Conservation (phyloP, 2,888 invertebrate species). For the Drosophila seclusa region DNA sequence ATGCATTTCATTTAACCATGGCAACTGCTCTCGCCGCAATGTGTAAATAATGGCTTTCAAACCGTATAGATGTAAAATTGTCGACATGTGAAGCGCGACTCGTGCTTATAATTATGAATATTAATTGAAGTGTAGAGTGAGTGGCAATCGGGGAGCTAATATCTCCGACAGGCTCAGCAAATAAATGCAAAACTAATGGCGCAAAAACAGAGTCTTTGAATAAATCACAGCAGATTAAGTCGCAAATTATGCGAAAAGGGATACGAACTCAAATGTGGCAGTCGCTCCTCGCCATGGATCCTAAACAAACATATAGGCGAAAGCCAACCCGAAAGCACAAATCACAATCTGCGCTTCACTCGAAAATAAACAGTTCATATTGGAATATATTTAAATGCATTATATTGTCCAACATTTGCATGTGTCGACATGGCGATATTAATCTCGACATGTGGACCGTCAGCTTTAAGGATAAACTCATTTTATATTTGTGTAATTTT, state of each 20-base stretch:
- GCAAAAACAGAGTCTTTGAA: slow-evolving; percentile 75
- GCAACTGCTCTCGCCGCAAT: slow-evolving; percentile 24
- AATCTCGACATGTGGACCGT: neutral
- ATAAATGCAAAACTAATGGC: slow-evolving; percentile 73
- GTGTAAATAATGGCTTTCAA: slow-evolving; percentile 49
- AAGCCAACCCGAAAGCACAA: slow-evolving; percentile 22
- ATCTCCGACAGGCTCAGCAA: slow-evolving; percentile 42
- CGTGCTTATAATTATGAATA: slow-evolving; percentile 69
- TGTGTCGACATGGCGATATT: slow-evolving; percentile 26
- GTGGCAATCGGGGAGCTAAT: slow-evolving; percentile 20
- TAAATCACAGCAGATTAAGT: slow-evolving; percentile 79
- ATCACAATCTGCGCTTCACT: slow-evolving; percentile 16
- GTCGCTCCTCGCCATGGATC: slow-evolving; percentile 24
- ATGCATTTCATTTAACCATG: slow-evolving; percentile 64
- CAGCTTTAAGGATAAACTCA: neutral
- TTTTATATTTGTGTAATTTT: neutral
- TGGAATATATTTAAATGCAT: slow-evolving; percentile 36
- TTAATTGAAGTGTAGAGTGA: slow-evolving; percentile 57
- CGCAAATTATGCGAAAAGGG: slow-evolving; percentile 76
- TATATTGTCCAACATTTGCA: slow-evolving; percentile 55
- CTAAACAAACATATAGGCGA: slow-evolving; percentile 64
- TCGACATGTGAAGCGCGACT: slow-evolving; percentile 24
- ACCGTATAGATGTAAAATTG: slow-evolving; percentile 46
- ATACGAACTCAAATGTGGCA: slow-evolving; percentile 55
- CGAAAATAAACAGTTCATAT: slow-evolving; percentile 35